Percentiles rank a stretch among this genome's conserved stretches.
phyloP scores from a whole-genome alignment of 2,797 vertebrate genomes.

The Molossus alvarezi region DNA sequence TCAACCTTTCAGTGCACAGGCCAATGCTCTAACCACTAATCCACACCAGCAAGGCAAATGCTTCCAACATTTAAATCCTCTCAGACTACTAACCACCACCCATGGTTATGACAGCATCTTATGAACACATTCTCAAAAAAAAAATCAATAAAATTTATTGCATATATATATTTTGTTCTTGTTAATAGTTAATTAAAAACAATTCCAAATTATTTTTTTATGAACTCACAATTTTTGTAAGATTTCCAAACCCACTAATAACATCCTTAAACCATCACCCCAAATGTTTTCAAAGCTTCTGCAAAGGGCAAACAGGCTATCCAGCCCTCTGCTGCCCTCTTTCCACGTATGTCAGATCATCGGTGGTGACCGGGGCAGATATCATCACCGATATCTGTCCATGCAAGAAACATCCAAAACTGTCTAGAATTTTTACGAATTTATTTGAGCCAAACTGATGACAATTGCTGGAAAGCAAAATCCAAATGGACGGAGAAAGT shows the following conservation, averaged over 20 bases:
- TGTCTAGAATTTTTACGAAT: neutral
- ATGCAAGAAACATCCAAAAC: neutral
- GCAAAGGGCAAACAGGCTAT: neutral
- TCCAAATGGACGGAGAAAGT: neutral
- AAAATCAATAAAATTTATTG: neutral
- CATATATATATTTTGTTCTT: constrained; percentile 15
- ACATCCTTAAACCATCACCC: neutral
- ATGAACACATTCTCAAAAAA: neutral
- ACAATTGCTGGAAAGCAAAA: neutral
- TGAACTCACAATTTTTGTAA: neutral
- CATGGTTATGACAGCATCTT: neutral
- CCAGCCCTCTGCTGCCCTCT: neutral
- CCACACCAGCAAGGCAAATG: neutral
- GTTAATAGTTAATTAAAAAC: neutral
- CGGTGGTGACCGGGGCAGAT: neutral
- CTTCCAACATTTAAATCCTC: neutral
- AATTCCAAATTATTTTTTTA: constrained; percentile 41
- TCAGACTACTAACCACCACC: neutral
- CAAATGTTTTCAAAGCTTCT: neutral
- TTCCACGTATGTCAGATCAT: neutral
- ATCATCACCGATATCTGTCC: neutral
- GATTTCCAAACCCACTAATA: constrained; percentile 24
- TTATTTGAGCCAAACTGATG: neutral
- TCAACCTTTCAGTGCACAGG: too few species aligned
- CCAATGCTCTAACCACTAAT: too few species aligned